phyloP scores from a whole-genome alignment of 2,113 vertebrate genomes.

The Taxidea taxus region DNA sequence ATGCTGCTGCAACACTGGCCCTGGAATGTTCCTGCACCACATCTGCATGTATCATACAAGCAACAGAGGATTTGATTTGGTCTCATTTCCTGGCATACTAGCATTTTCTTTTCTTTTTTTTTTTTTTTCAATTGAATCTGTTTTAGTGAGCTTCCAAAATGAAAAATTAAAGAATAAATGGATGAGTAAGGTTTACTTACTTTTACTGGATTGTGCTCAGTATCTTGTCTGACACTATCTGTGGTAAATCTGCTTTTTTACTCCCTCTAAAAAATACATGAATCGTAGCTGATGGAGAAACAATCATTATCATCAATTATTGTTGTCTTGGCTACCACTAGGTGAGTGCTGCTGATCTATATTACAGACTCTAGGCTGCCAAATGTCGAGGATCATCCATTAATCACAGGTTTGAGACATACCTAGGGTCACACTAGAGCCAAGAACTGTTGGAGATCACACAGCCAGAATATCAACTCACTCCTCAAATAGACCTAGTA shows the following conservation, averaged over 20 bases:
- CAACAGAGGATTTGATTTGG: not conserved
- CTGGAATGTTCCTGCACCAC: not conserved
- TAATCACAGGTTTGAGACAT: not conserved
- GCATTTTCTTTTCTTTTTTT: no score
- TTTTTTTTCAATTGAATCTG: not conserved
- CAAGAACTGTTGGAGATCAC: not conserved
- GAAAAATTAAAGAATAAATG: not conserved
- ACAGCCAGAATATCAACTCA: not conserved
- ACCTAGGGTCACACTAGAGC: not conserved
- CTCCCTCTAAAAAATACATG: not conserved
- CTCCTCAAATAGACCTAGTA: not conserved
- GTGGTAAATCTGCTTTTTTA: not conserved
- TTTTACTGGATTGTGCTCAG: not conserved
- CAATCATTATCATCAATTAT: not conserved
- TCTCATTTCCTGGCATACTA: not conserved
- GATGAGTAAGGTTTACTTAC: not conserved
- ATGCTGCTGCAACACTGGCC: not conserved
- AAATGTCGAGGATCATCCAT: not conserved
- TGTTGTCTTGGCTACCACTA: not conserved
- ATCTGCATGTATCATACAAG: not conserved
- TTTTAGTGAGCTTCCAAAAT: not conserved
- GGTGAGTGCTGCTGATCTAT: not conserved
- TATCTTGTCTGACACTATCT: not conserved
- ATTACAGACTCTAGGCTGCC: not conserved
- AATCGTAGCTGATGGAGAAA: not conserved